Evolutionary conservation across 2,888 invertebrate species (phyloP).

Genomic region (Kryphioiulus occultus): DNA sequence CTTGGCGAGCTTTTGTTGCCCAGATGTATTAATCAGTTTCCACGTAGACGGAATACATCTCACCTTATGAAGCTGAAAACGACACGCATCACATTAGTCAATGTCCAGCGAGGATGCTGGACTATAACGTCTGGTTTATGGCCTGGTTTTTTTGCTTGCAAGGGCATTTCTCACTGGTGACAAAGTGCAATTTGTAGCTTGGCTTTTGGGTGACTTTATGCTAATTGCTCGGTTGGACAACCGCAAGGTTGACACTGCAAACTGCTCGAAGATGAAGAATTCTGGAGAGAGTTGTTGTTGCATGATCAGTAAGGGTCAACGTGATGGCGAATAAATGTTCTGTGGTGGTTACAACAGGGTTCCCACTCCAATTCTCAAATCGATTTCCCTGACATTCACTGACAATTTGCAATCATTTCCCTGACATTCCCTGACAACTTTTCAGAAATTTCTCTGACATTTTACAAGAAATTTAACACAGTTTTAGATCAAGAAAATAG

Average conservation of each 20-base stretch:
- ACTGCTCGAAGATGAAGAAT: not conserved
- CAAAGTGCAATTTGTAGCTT: not conserved
- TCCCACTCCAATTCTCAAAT: no score
- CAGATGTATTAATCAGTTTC: constrained; percentile 23
- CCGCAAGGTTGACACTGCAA: not conserved
- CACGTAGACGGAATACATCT: not conserved
- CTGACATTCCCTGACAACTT: no score
- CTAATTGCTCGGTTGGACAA: not conserved
- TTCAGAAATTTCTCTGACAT: no score
- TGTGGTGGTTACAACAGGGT: no score
- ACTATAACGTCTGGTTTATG: not conserved
- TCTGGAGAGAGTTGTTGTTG: not conserved
- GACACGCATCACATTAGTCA: constrained; percentile 6
- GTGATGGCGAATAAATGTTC: no score
- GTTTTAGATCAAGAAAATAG: no score
- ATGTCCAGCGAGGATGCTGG: not conserved
- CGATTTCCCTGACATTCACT: no score
- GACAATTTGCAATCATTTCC: no score
- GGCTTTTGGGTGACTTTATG: not conserved
- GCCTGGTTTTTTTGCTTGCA: not conserved
- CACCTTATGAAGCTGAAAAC: constrained; percentile 23
- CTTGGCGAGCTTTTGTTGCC: constrained; percentile 12
- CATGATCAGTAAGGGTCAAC: not conserved
- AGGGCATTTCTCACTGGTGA: not conserved
- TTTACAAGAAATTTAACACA: no score